These are phyloP conservation scores for Dysdera silvatica DNA, from an alignment of 1,140 invertebrate genomes.

Conservation along the genomic window DNA sequence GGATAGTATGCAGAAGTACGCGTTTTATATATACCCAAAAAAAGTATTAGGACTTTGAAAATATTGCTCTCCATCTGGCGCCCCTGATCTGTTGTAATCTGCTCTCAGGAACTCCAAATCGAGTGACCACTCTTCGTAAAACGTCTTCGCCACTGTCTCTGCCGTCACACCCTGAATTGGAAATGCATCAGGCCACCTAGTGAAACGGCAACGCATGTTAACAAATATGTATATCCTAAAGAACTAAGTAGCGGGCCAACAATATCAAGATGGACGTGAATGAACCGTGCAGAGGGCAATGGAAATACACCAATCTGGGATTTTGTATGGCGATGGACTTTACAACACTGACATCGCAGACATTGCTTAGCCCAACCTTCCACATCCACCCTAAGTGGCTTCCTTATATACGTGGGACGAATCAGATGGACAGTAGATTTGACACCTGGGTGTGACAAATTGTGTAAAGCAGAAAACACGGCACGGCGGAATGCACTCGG, in stretches of 20 bases:
- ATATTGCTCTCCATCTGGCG: too few species aligned
- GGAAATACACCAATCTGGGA: not conserved
- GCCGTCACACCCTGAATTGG: constrained; percentile 41
- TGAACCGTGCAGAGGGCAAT: not conserved
- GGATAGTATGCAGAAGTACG: too few species aligned
- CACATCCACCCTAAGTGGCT: not conserved
- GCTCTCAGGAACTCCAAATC: too few species aligned
- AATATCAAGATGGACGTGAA: constrained; percentile 48
- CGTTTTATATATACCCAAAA: too few species aligned
- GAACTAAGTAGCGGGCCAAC: constrained; percentile 44
- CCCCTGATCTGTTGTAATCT: too few species aligned
- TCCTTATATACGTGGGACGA: not conserved
- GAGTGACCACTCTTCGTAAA: too few species aligned
- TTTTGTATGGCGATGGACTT: not conserved
- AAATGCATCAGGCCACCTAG: constrained; percentile 44
- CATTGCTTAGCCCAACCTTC: not conserved
- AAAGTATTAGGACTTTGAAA: too few species aligned
- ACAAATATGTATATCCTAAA: constrained; percentile 39
- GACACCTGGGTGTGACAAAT: not conserved
- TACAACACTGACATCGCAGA: constrained; percentile 3
- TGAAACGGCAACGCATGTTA: constrained; percentile 45
- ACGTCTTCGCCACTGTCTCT: constrained; percentile 36
- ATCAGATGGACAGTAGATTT: not conserved
- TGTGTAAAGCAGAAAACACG: constrained; percentile 8
- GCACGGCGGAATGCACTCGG: not conserved